Evolutionary conservation across 2,888 invertebrate genomes (phyloP).

Genomic region (Hirtodrosophila trivittata): DNA sequence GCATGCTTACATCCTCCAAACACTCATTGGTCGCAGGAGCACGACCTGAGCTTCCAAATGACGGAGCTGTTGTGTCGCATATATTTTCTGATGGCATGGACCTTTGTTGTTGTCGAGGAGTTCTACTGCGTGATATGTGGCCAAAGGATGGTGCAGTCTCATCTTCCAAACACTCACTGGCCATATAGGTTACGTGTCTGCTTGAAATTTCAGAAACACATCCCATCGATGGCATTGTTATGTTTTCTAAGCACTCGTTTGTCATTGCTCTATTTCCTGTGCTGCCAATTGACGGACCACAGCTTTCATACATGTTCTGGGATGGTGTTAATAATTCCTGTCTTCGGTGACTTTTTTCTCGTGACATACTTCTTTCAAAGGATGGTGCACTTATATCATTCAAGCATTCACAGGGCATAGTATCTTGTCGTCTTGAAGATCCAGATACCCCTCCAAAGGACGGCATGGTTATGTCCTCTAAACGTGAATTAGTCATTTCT

Average conservation of each 20-base stretch:
- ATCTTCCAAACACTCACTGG: conserved; percentile 3
- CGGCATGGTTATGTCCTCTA: conserved; percentile 38
- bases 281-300: not conserved
- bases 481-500: not conserved
- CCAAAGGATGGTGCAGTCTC: not conserved
- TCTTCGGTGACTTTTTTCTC: not conserved
- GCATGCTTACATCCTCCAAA: conserved; percentile 18
- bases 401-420: conserved; percentile 24
- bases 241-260: not conserved
- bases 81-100: not conserved
- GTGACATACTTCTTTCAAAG: not conserved
- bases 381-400: conserved; percentile 19
- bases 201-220: not conserved
- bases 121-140: not conserved
- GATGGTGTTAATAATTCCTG: too few relatives aligned
- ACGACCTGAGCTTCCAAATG: too few relatives aligned
- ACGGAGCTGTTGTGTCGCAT: too few relatives aligned
- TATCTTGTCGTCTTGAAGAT: conserved; percentile 8
- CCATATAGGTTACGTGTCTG: not conserved
- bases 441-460: conserved; percentile 22
- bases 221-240: conserved; percentile 3
- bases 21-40: not conserved
- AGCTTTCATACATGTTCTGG: too few relatives aligned
- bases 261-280: not conserved
- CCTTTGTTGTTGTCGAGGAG: not conserved